Evolutionary conservation across 2,797 vertebrate species (phyloP).

Genomic region (Anolis apletophallus): DNA sequence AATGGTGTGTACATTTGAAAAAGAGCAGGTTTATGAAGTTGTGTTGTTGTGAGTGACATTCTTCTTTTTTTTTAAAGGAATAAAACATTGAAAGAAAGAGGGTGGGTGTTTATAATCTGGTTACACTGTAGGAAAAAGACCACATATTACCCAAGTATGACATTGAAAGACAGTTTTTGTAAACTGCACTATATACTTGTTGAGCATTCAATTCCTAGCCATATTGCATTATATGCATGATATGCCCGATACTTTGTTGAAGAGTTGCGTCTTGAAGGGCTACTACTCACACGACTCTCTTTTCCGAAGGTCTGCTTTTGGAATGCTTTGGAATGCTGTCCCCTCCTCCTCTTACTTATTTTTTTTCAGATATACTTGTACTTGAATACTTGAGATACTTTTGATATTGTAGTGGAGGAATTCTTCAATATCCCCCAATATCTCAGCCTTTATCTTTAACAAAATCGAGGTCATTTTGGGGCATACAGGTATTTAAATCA

Average conservation of each 20-base stretch:
- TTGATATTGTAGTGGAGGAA: not conserved
- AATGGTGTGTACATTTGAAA: not conserved
- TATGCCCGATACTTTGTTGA: not conserved
- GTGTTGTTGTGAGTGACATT: not conserved
- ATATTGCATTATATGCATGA: not conserved
- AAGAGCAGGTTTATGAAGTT: not conserved
- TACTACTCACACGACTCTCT: not conserved
- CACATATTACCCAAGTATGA: not conserved
- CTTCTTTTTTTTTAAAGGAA: not conserved
- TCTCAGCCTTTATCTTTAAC: not conserved
- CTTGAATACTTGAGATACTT: not conserved
- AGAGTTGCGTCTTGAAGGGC: not conserved
- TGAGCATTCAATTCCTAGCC: no score
- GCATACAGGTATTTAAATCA: conserved; percentile 1
- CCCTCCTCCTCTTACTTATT: not conserved
- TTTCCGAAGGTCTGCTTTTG: no score
- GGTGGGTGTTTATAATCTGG: not conserved
- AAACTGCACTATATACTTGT: not conserved
- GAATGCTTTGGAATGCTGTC: not conserved
- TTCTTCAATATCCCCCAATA: not conserved
- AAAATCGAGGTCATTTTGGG: not conserved
- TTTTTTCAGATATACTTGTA: not conserved
- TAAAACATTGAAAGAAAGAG: not conserved
- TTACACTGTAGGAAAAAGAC: not conserved
- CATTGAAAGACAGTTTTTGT: not conserved